These are phyloP conservation scores for Enteromius radiatus DNA, from an alignment of 2,797 vertebrate genomes.

Conservation along the genomic window DNA sequence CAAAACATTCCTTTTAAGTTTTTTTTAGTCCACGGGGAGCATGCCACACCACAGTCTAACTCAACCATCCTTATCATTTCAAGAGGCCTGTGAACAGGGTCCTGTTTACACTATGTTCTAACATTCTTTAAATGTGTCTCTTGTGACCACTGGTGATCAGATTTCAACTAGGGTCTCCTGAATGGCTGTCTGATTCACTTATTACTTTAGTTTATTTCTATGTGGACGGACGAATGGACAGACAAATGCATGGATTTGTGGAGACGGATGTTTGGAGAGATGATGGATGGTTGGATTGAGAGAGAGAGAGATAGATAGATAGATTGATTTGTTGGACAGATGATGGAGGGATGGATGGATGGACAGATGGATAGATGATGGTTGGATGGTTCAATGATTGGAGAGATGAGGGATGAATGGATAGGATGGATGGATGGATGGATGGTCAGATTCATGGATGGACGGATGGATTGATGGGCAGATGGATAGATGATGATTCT, in stretches of 20 bases:
- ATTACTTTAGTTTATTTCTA: background rate
- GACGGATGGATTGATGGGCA: background rate
- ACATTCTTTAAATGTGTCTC: constrained; percentile 3
- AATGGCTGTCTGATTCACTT: background rate
- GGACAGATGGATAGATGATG: background rate
- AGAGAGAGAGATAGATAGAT: too few species aligned
- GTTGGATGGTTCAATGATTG: background rate
- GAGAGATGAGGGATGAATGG: background rate
- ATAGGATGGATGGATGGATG: background rate
- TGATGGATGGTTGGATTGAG: background rate
- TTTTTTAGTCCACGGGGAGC: background rate
- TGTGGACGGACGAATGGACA: background rate
- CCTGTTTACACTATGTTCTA: background rate
- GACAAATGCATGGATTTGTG: background rate
- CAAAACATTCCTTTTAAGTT: constrained; percentile 20
- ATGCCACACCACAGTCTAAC: background rate
- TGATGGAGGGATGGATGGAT: too few species aligned
- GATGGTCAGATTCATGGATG: too few species aligned
- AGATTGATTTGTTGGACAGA: too few species aligned
- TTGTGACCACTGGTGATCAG: background rate
- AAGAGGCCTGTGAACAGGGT: constrained; percentile 7
- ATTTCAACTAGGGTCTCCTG: background rate
- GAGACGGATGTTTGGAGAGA: background rate
- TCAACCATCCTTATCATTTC: constrained; percentile 30
- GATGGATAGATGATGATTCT: too few species aligned